phyloP scores from a whole-genome alignment of 2,797 vertebrate species.

The Lepus townsendii region DNA sequence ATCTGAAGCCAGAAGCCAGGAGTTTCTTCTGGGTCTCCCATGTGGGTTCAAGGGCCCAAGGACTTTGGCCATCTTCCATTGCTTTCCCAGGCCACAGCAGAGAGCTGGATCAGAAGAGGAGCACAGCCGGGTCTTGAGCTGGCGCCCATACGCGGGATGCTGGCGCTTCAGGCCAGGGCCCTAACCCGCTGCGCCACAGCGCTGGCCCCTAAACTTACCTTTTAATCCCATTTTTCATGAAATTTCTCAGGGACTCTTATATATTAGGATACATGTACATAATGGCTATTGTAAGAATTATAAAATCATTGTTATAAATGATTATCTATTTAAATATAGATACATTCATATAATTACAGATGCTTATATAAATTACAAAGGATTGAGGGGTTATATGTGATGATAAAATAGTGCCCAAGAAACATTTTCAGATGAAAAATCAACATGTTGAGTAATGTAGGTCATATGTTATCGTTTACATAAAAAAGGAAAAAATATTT shows the following conservation, averaged over 20 bases:
- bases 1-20: too few relatives aligned
- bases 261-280: background rate
- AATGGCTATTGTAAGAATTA: background rate
- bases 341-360: background rate
- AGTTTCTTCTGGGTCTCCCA: too few relatives aligned
- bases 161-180: too few relatives aligned
- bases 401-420: conserved; percentile 10
- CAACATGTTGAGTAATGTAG: background rate
- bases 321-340: background rate
- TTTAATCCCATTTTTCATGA: too few relatives aligned
- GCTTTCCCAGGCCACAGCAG: too few relatives aligned
- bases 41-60: too few relatives aligned
- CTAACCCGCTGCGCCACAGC: too few relatives aligned
- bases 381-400: background rate
- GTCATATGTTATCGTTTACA: background rate
- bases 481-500: background rate
- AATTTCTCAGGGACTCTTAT: background rate
- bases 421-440: conserved; percentile 35
- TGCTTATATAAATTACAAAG: background rate
- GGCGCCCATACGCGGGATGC: too few relatives aligned
- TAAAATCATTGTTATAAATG: background rate
- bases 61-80: too few relatives aligned
- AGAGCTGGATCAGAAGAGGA: too few relatives aligned
- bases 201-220: too few relatives aligned
- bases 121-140: too few relatives aligned